These are phyloP conservation scores for Hemibagrus guttatus DNA, from an alignment of 2,797 vertebrate species.

Conservation along the genomic window DNA sequence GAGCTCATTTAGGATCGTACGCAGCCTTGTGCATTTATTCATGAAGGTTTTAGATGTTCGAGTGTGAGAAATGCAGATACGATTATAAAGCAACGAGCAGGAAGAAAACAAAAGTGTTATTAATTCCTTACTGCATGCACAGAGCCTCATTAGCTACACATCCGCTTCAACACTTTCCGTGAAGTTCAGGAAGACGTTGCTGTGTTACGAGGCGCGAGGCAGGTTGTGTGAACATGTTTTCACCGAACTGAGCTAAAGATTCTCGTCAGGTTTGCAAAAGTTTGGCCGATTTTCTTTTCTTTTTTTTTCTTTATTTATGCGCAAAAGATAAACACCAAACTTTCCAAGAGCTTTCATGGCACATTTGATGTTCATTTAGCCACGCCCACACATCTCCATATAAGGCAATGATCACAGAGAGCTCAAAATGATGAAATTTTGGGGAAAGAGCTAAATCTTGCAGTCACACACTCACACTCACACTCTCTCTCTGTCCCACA, in stretches of 20 bases:
- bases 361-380: background rate
- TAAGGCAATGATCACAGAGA: background rate
- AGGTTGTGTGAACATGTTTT: background rate
- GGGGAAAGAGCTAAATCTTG: background rate
- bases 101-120: background rate
- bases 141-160: background rate
- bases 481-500: no score
- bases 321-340: background rate
- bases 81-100: no score
- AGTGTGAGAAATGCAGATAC: background rate
- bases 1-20: background rate
- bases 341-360: background rate
- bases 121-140: background rate
- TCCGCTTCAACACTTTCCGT: background rate
- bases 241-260: no score
- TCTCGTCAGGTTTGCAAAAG: background rate
- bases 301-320: background rate
- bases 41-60: background rate
- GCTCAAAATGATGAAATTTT: background rate
- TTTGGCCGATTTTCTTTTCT: background rate
- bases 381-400: slow-evolving; percentile 2
- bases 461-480: no score
- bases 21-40: background rate
- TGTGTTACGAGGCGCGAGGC: background rate
- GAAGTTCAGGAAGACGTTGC: background rate